Evolutionary conservation across 30 jellyfish, hydroid and myxozoan genomes (phyloP), one percentile per base, ranked within the genome.

Genomic region (Hydractinia symbiolongicarpus): DNA sequence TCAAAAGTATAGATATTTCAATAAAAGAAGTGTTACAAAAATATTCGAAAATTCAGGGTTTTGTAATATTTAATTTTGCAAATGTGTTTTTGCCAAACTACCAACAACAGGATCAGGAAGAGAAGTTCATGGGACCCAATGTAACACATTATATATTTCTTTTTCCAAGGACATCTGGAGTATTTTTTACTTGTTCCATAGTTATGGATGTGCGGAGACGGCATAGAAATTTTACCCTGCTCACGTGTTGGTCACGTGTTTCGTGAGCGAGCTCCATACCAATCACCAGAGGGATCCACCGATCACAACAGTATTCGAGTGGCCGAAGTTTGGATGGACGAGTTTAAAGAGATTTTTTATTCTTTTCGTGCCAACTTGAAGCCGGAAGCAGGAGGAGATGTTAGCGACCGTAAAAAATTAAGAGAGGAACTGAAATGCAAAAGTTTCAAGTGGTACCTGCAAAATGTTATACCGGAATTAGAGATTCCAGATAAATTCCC

Each of bases 131-230:
- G 44, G 44, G 2, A 30, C 44, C 44, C 44, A 30, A 30, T 30
- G 44, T 30, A 30, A 30, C 44, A 30, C 2, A 30, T 30, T 30
- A 30, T 30, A 30, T 30, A 30, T 30, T 30, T 30, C 44, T 30
- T 30, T 30, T 0, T 2, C 44, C 44, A 2, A 30, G 44, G 44
- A 30, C 44, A 0, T 30, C 44, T 30, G 44, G 44, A 30, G 2
- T 30, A 30, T 30, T 30, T 30, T 30, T 30, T 30, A 30, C 44
- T 30, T 30, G 44, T 30, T 30, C 44, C 44, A 30, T 55, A 94
- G 99, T 91, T 94, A 9, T 94, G 99, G 99, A 94, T 88, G 96
- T 94, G 99, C 58, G 99, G 96, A 4, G 99, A 94, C 10, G 99
- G 99, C 50, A 94, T 94, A 53, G 96, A 94, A 84, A 94, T 94